Percentiles rank a stretch among this genome's conserved stretches.
These are phyloP conservation scores for Hemistola chrysoprasaria DNA, from an alignment of 2,888 invertebrate species.

Conservation along the genomic window DNA sequence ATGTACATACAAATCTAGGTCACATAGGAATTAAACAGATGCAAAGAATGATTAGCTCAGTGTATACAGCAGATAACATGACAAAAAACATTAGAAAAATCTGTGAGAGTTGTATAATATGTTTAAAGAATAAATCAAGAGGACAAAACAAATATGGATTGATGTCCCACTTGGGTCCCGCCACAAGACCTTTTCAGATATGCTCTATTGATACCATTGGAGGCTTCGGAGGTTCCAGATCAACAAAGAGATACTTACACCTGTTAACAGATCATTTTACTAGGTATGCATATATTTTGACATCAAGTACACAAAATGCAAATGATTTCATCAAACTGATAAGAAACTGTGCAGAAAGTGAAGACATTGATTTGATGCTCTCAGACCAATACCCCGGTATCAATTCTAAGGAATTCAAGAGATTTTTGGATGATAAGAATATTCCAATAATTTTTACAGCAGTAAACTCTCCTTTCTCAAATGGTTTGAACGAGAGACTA, in stretches of 20 bases:
- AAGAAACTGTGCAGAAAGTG: background rate
- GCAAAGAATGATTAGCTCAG: background rate
- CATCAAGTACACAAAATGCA: no score
- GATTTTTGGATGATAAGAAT: conserved; percentile 2
- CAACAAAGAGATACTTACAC: no score
- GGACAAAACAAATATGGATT: no score
- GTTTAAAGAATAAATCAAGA: background rate
- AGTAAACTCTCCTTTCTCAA: no score
- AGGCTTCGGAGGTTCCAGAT: background rate
- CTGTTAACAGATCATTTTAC: no score
- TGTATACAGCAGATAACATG: background rate
- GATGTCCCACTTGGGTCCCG: no score
- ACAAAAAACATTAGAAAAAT: no score
- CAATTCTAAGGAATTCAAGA: conserved; percentile 1
- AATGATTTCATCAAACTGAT: background rate
- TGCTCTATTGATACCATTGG: no score
- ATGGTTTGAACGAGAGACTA: no score
- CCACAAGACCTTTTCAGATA: no score
- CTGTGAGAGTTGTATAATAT: background rate
- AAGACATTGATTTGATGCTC: background rate
- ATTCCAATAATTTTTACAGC: conserved; percentile 39
- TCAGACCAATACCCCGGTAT: no score
- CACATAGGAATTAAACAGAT: background rate
- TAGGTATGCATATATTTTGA: no score
- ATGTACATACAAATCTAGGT: background rate